Percentiles rank a stretch among this genome's conserved stretches.
Evolutionary conservation across 2,113 vertebrate species (phyloP).

Genomic region (Oncorhynchus gorbuscha): DNA sequence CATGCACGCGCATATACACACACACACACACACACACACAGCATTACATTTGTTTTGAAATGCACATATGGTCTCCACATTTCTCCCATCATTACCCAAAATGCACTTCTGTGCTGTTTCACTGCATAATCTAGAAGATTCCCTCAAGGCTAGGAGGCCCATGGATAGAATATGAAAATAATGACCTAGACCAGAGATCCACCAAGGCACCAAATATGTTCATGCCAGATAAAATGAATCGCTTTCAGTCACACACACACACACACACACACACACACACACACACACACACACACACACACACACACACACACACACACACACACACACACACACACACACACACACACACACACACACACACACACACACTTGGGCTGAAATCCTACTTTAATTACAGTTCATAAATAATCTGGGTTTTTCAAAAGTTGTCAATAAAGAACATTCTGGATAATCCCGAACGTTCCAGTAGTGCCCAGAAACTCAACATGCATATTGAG

Average conservation of each 20-base stretch:
- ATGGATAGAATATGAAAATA: constrained; percentile 59
- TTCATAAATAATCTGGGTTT: neutral
- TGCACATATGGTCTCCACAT: constrained; percentile 46
- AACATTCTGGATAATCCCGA: neutral
- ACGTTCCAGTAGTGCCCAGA: constrained; percentile 1
- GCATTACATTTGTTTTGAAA: constrained; percentile 38
- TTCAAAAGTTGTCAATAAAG: neutral
- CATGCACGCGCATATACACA: neutral
- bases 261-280: no score
- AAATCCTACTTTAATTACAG: constrained; percentile 40
- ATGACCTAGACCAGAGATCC: constrained; percentile 30
- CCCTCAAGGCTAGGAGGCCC: constrained; percentile 50
- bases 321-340: no score
- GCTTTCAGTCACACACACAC: neutral
- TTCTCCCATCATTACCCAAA: constrained; percentile 38
- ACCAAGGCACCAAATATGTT: constrained; percentile 27
- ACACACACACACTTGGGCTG: constrained; percentile 4
- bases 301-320: no score
- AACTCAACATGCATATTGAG: constrained; percentile 26
- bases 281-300: no score
- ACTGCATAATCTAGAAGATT: constrained; percentile 52
- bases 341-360: no score
- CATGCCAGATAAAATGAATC: constrained; percentile 18
- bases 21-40: constrained; percentile 11
- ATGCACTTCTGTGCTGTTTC: constrained; percentile 24